Evolutionary conservation across 2,113 vertebrate species (phyloP).

Genomic region (Ptychochromis oligacanthus): DNA sequence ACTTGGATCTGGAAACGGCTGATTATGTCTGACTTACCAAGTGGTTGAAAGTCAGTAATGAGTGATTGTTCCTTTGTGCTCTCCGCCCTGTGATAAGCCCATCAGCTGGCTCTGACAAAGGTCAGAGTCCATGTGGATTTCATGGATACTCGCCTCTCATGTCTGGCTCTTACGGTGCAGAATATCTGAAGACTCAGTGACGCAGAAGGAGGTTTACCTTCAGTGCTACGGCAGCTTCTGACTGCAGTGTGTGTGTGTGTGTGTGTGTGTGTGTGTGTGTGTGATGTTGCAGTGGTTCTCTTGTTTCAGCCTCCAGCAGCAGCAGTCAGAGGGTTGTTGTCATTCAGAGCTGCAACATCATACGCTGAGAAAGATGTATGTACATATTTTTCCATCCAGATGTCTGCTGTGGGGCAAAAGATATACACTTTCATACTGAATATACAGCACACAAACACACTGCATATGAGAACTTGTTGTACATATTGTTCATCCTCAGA

Average conservation of each 20-base stretch:
- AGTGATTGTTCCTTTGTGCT: not conserved
- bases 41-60: not conserved
- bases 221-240: not conserved
- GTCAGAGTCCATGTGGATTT: not conserved
- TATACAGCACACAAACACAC: not conserved
- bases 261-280: not conserved
- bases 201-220: not conserved
- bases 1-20: not conserved
- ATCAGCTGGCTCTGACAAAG: not conserved
- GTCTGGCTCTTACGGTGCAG: not conserved
- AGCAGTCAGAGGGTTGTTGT: conserved; percentile 22
- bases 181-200: not conserved
- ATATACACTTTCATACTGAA: not conserved
- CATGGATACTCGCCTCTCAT: not conserved
- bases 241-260: not conserved
- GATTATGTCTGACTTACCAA: not conserved
- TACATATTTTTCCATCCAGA: not conserved
- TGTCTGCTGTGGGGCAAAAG: not conserved
- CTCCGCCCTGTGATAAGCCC: not conserved
- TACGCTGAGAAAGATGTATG: conserved; percentile 1
- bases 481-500: not conserved
- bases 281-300: conserved; percentile 14
- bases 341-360: conserved; percentile 19
- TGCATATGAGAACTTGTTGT: not conserved
- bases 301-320: conserved; percentile 27